These are phyloP conservation scores for Drosophila putrida DNA, from an alignment of 2,888 invertebrate genomes.

Conservation along the genomic window DNA sequence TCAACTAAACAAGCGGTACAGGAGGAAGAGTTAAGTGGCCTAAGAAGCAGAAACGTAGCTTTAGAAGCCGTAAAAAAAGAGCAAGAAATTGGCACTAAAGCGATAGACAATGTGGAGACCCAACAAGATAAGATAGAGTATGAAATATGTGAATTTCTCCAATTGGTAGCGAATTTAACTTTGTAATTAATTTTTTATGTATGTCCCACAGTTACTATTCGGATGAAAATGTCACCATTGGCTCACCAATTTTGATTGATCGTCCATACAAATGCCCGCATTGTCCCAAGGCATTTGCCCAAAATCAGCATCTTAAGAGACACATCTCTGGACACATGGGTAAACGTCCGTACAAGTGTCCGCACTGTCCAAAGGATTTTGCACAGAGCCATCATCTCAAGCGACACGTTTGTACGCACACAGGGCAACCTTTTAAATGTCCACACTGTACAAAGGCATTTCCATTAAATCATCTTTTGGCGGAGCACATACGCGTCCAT, in stretches of 20 bases:
- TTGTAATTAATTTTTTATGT: not conserved
- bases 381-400: conserved; percentile 25
- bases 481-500: conserved; percentile 22
- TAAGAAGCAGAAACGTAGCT: not conserved
- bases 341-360: conserved; percentile 22
- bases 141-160: not conserved
- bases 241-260: not conserved
- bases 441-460: conserved; percentile 20
- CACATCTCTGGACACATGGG: conserved; percentile 24
- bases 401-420: conserved; percentile 22
- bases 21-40: too few species aligned
- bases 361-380: conserved; percentile 22
- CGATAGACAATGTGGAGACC: not conserved
- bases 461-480: conserved; percentile 12
- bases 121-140: conserved; percentile 13
- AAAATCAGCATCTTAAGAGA: conserved; percentile 16
- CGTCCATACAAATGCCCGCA: conserved; percentile 15
- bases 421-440: conserved; percentile 20
- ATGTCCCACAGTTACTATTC: conserved; percentile 17
- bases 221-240: conserved; percentile 3
- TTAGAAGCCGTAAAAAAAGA: conserved; percentile 13
- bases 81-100: not conserved
- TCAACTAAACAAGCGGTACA: not conserved
- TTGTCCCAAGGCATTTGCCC: conserved; percentile 16
- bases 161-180: not conserved